Conservation (phyloP, 2,113 vertebrate species). For the Oophaga pumilio region DNA sequence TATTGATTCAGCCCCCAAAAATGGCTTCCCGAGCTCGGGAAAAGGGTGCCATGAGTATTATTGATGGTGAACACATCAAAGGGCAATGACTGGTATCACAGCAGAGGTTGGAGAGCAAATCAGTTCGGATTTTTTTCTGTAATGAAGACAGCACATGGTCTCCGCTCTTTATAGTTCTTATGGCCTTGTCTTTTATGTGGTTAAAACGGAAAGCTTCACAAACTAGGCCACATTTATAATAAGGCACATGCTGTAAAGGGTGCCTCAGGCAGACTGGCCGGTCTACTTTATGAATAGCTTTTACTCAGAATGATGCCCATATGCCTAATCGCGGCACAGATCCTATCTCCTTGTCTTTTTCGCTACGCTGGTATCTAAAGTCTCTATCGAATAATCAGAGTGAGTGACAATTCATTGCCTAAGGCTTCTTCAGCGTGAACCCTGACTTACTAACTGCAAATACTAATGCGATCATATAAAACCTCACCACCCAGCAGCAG, state of each 20-base stretch:
- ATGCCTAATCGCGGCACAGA: slow-evolving; percentile 6
- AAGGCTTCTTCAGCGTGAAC: not conserved
- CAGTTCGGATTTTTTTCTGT: not conserved
- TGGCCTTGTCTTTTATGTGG: slow-evolving; percentile 4
- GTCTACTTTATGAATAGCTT: slow-evolving; percentile 13
- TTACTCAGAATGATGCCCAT: slow-evolving; percentile 22
- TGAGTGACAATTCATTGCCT: not conserved
- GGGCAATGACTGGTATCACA: slow-evolving; percentile 18
- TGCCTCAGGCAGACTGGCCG: not conserved
- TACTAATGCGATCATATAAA: not conserved
- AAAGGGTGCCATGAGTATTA: not conserved
- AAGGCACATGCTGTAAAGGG: slow-evolving; percentile 2
- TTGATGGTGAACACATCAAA: slow-evolving; percentile 6
- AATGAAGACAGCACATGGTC: not conserved
- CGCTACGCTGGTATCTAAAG: not conserved
- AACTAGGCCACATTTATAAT: slow-evolving; percentile 4
- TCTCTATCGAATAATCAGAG: not conserved
- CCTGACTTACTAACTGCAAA: not conserved
- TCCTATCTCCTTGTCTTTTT: slow-evolving; percentile 5
- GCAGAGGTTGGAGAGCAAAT: slow-evolving; percentile 6
- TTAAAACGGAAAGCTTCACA: not conserved
- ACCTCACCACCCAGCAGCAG: not conserved
- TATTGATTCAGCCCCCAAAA: not conserved
- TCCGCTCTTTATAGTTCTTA: not conserved
- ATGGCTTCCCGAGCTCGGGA: not conserved